Evolutionary conservation across 2,888 invertebrate species (phyloP).

Genomic region (Chrysolina oricalcia): DNA sequence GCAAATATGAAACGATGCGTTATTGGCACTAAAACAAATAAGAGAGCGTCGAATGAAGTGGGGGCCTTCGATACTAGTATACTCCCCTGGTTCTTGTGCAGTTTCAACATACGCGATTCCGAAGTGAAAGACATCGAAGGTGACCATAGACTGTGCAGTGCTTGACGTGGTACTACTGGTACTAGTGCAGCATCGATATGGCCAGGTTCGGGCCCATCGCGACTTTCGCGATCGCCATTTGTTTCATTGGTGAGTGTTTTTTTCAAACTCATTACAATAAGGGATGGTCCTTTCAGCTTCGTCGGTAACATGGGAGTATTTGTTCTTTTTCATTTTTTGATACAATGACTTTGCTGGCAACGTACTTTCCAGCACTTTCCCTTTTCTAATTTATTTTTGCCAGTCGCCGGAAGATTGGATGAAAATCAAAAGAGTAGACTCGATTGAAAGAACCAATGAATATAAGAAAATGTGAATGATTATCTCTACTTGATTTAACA

Average conservation of each 20-base stretch:
- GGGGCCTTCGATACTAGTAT: constrained; percentile 48
- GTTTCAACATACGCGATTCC: constrained; percentile 61
- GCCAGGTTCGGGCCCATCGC: constrained; percentile 60
- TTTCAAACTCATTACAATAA: neutral
- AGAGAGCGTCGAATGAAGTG: constrained; percentile 39
- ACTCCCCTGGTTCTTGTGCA: constrained; percentile 53
- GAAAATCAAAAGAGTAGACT: too few relatives aligned
- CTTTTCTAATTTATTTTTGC: too few relatives aligned
- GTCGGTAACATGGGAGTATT: too few relatives aligned
- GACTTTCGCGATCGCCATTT: constrained; percentile 34
- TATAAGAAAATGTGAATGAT: too few relatives aligned
- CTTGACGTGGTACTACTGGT: constrained; percentile 53
- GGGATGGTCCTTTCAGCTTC: neutral
- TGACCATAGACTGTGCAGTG: constrained; percentile 61
- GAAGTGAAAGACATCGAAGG: constrained; percentile 68
- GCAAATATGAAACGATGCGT: constrained; percentile 16
- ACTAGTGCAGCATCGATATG: constrained; percentile 59
- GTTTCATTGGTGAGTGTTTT: constrained; percentile 45
- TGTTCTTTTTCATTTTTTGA: neutral
- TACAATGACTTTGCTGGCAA: neutral
- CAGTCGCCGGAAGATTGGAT: too few relatives aligned
- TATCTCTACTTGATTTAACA: too few relatives aligned
- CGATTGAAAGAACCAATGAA: too few relatives aligned
- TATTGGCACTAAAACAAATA: constrained; percentile 19
- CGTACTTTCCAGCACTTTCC: too few relatives aligned